Conservation (phyloP, 1,140 invertebrate species). For the Lepidotrigona ventralis region DNA sequence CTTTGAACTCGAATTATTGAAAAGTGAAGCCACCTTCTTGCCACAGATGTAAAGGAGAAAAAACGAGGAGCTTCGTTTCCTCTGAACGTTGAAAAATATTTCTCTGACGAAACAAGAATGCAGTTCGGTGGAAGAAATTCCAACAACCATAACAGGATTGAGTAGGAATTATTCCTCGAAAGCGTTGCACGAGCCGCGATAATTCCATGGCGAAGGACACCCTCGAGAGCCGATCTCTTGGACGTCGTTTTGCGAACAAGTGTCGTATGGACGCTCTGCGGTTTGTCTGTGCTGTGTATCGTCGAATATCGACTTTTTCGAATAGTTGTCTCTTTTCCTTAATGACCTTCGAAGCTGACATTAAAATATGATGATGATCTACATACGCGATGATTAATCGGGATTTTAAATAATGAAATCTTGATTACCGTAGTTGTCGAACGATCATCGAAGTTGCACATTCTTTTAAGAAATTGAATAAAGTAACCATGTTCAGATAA, state of each 20-base stretch:
- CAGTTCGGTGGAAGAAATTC: not conserved
- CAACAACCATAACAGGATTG: not conserved
- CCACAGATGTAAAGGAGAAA: no score
- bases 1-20: no score
- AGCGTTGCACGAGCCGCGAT: not conserved
- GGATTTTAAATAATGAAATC: not conserved
- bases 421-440: not conserved
- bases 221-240: not conserved
- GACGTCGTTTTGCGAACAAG: not conserved
- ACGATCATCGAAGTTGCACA: not conserved
- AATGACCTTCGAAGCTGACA: not conserved
- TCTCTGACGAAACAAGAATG: not conserved
- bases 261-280: not conserved
- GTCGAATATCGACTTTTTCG: not conserved
- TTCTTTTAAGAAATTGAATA: not conserved
- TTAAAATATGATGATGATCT: not conserved
- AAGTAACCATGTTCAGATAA: not conserved
- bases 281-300: not conserved
- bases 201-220: slow-evolving; percentile 22
- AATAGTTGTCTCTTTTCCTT: not conserved
- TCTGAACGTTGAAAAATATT: not conserved
- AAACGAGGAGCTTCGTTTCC: not conserved
- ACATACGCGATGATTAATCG: not conserved
- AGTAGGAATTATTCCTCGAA: slow-evolving; percentile 1
- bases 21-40: no score